phyloP scores from a whole-genome alignment of 2,888 invertebrate species.

The Teinopalpus imperialis region DNA sequence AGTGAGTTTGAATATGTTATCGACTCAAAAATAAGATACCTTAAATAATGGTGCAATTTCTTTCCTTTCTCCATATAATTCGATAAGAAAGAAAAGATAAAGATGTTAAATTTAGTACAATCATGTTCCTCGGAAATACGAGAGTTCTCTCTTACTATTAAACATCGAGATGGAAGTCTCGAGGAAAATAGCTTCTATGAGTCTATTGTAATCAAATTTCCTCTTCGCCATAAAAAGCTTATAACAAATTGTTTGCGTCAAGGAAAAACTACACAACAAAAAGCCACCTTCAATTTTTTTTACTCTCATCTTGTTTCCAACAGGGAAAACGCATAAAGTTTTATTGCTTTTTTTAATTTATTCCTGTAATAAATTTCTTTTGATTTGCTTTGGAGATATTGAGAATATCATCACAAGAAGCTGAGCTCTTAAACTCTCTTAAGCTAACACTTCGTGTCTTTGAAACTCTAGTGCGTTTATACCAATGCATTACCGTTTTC shows the following conservation, averaged over 20 bases:
- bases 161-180: constrained; percentile 15
- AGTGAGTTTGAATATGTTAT: too few species aligned
- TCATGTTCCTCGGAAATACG: constrained; percentile 7
- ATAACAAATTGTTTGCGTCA: constrained; percentile 26
- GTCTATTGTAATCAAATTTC: constrained; percentile 31
- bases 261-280: constrained; percentile 25
- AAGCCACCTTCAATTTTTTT: constrained; percentile 25
- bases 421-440: too few species aligned
- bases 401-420: too few species aligned
- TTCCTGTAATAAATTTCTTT: background rate
- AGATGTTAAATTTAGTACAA: constrained; percentile 8
- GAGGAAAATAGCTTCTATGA: constrained; percentile 20
- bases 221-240: constrained; percentile 29
- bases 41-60: too few species aligned
- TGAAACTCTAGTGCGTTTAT: too few species aligned
- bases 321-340: background rate
- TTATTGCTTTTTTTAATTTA: constrained; percentile 1
- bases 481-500: too few species aligned
- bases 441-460: too few species aligned
- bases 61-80: too few species aligned
- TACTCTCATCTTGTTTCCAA: constrained; percentile 5
- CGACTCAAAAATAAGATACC: too few species aligned
- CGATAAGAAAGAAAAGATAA: too few species aligned
- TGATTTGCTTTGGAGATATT: too few species aligned
- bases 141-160: background rate